These are phyloP conservation scores for Leptocoma aspasia DNA, from an alignment of 2,113 vertebrate genomes.

Conservation along the genomic window DNA sequence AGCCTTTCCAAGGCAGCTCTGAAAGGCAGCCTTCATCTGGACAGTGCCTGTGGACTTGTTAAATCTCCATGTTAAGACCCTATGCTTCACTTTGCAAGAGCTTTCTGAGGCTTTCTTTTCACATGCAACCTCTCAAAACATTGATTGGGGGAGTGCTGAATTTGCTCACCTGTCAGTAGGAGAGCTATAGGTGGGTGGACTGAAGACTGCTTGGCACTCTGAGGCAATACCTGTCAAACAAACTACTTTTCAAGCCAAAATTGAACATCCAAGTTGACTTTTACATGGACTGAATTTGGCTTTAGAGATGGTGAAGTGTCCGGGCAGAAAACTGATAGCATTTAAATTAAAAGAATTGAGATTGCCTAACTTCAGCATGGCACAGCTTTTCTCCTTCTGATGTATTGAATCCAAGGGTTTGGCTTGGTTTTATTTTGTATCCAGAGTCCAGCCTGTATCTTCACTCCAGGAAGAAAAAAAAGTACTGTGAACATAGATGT, in stretches of 20 bases:
- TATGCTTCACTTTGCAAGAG: not conserved
- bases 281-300: not conserved
- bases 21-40: not conserved
- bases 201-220: not conserved
- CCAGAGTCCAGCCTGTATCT: not conserved
- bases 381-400: not conserved
- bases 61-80: not conserved
- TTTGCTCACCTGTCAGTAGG: slow-evolving; percentile 12
- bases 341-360: not conserved
- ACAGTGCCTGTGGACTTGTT: not conserved
- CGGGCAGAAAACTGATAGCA: not conserved
- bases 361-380: not conserved
- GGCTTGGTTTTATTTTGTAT: not conserved
- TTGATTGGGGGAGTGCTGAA: not conserved
- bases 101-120: not conserved
- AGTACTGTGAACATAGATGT: not conserved
- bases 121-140: not conserved
- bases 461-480: not conserved
- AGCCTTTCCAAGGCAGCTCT: not conserved
- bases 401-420: not conserved
- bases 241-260: not conserved
- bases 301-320: not conserved
- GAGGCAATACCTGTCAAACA: not conserved
- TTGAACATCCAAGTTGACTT: not conserved
- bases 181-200: not conserved